A percentile compares a stretch with the other conserved stretches of the same genome.
These are phyloP conservation scores for Orestias chungarensis DNA, from an alignment of 2,797 vertebrate genomes.

Conservation along the genomic window DNA sequence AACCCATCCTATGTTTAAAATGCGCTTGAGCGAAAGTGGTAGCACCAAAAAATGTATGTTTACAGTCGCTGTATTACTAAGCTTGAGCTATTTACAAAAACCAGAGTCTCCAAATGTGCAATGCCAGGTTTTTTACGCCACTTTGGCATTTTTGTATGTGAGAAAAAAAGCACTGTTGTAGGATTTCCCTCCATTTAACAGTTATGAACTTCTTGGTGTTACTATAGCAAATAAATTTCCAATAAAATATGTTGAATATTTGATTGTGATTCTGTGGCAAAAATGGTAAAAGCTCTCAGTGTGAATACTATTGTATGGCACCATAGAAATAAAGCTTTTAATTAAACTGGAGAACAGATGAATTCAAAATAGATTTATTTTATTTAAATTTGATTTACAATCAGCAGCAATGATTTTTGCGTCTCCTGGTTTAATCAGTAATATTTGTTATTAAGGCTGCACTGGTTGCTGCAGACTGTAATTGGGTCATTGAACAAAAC, in stretches of 20 bases:
- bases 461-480: conserved; percentile 53
- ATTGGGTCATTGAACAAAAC: conserved; percentile 62
- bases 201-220: neutral
- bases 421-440: conserved; percentile 63
- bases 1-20: neutral
- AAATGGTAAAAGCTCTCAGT: neutral
- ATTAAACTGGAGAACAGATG: neutral
- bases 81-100: neutral
- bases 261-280: neutral
- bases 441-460: conserved; percentile 61
- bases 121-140: too few relatives aligned
- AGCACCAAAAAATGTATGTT: neutral
- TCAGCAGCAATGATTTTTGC: conserved; percentile 41
- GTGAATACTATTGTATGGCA: neutral
- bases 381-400: conserved; percentile 16
- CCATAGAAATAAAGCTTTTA: neutral
- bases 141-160: neutral
- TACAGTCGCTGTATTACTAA: neutral
- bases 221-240: neutral
- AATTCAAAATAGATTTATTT: conserved; percentile 21
- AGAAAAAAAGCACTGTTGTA: neutral
- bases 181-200: neutral
- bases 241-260: neutral
- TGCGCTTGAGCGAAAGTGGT: neutral
- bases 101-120: neutral